Evolutionary conservation across 2,113 vertebrate genomes (phyloP).

Genomic region (Onychostruthus taczanowskii): DNA sequence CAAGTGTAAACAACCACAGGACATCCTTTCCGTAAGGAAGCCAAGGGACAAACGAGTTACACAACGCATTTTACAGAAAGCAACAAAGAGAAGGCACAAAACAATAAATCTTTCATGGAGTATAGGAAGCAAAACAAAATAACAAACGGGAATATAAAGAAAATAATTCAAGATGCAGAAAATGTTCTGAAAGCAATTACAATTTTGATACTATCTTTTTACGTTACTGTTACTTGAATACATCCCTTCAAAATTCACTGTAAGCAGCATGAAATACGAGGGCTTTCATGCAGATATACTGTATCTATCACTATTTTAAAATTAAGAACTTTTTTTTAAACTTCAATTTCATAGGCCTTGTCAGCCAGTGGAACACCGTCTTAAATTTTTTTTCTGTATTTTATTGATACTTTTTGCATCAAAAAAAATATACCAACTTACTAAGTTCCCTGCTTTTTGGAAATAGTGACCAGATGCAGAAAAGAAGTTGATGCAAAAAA

Average conservation of each 20-base stretch:
- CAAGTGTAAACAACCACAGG: not conserved
- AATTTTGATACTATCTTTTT: not conserved
- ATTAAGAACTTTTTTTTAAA: not conserved
- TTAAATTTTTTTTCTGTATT: not conserved
- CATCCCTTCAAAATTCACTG: not conserved
- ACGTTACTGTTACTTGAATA: not conserved
- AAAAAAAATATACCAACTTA: not conserved
- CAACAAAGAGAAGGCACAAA: not conserved
- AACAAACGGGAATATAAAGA: not conserved
- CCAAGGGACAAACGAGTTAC: constrained; percentile 24
- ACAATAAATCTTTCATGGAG: not conserved
- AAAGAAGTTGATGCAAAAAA: not conserved
- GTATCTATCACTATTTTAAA: not conserved
- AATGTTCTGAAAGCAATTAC: not conserved
- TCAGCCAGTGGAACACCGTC: not conserved
- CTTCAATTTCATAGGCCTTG: not conserved
- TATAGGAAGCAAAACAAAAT: not conserved
- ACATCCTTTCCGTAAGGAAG: constrained; percentile 35
- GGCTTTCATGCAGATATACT: not conserved
- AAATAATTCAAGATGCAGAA: not conserved
- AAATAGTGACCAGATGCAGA: not conserved
- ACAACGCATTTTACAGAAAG: not conserved
- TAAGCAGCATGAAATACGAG: not conserved
- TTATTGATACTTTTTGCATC: no score
- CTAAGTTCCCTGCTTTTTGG: not conserved